Percentiles rank a stretch among this genome's conserved stretches.
Conservation (phyloP, 1,140 invertebrate genomes). For the Chironomus tepperi region DNA sequence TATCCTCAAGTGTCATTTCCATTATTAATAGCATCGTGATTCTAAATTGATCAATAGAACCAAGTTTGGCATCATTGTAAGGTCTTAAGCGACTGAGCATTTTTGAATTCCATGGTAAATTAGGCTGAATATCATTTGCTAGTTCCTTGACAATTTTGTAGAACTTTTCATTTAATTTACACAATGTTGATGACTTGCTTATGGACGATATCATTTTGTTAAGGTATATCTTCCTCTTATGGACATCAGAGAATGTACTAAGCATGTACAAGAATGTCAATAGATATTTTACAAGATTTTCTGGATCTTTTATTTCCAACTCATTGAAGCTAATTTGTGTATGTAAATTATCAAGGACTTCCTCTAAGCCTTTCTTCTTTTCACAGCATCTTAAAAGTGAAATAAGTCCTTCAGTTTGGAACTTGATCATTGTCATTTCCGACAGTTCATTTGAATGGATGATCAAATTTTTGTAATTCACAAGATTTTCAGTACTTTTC, state of each 20-base stretch:
- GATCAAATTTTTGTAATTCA: slow-evolving; percentile 28
- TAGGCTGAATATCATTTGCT: background rate
- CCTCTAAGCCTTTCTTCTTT: background rate
- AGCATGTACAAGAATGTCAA: slow-evolving; percentile 20
- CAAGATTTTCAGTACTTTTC: background rate
- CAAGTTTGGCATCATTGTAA: slow-evolving; percentile 27
- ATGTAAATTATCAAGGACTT: background rate
- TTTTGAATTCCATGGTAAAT: slow-evolving; percentile 35
- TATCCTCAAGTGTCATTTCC: slow-evolving; percentile 28
- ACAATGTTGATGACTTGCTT: background rate
- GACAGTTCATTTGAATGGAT: slow-evolving; percentile 32
- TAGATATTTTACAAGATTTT: background rate
- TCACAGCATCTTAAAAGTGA: background rate
- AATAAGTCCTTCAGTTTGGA: slow-evolving; percentile 31
- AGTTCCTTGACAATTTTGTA: background rate
- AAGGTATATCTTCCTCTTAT: slow-evolving; percentile 3
- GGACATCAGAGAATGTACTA: slow-evolving; percentile 22
- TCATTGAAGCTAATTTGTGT: background rate
- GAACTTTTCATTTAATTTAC: background rate
- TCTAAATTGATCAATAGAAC: background rate
- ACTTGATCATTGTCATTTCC: slow-evolving; percentile 31
- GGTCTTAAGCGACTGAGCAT: slow-evolving; percentile 34
- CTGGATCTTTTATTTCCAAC: background rate
- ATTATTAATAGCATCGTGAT: slow-evolving; percentile 28
- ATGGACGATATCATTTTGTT: background rate